A percentile compares a stretch with the other conserved stretches of the same genome.
Conservation (phyloP, 2,113 vertebrate species). For the Platysternon megacephalum region DNA sequence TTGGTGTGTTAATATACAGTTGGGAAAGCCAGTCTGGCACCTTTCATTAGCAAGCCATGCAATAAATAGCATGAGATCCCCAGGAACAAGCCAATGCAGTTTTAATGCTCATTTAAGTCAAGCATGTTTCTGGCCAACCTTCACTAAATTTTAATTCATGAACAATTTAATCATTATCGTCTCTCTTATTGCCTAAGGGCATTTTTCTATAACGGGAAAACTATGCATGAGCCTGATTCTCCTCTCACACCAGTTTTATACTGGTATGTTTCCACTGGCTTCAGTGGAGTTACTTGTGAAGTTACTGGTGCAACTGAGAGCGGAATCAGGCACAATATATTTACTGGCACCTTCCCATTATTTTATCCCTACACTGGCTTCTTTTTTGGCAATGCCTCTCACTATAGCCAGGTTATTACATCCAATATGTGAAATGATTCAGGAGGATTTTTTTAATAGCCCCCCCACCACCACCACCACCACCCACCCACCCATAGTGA, state of each 20-base stretch:
- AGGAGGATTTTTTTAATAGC: constrained; percentile 1
- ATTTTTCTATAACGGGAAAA: constrained; percentile 5
- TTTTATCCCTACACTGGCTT: not conserved
- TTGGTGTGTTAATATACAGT: constrained; percentile 56
- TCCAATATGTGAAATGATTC: not conserved
- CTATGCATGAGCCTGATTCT: not conserved
- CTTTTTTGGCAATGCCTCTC: not conserved
- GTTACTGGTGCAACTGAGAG: constrained; percentile 5
- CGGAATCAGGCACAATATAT: not conserved
- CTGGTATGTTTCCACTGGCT: constrained; percentile 15
- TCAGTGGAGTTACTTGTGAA: not conserved
- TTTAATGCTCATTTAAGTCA: constrained; percentile 70
- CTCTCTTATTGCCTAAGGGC: constrained; percentile 44
- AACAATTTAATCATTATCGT: not conserved
- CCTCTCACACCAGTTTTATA: not conserved
- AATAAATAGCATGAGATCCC: constrained; percentile 42
- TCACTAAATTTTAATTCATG: constrained; percentile 43
- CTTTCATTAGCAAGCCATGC: constrained; percentile 60
- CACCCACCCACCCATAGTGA: not conserved
- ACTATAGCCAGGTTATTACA: constrained; percentile 13
- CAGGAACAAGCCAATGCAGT: constrained; percentile 63
- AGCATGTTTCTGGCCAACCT: constrained; percentile 40
- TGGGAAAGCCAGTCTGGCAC: constrained; percentile 67
- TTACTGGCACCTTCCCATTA: constrained; percentile 7
- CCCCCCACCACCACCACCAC: too few relatives aligned